These are phyloP conservation scores for Lacanobia oleracea DNA, from an alignment of 2,888 invertebrate genomes.

Conservation along the genomic window DNA sequence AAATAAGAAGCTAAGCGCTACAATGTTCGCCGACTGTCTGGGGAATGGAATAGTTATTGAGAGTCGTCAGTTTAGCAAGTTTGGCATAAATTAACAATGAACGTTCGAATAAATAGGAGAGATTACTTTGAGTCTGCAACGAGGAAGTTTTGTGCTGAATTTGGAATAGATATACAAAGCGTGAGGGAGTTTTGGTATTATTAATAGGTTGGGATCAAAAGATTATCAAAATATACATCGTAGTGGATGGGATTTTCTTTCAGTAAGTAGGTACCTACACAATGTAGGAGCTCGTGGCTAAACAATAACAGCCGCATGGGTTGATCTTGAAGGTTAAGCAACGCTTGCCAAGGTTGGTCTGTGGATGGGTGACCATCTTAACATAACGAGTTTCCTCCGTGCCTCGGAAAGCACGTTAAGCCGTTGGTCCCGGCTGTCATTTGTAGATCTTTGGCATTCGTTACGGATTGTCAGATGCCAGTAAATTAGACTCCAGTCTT, in stretches of 20 bases:
- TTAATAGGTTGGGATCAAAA: conserved; percentile 19
- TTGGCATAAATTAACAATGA: conserved; percentile 55
- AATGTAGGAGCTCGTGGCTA: too few relatives aligned
- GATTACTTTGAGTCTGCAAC: conserved; percentile 38
- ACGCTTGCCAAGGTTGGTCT: too few relatives aligned
- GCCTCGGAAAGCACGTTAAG: too few relatives aligned
- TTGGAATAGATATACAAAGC: conserved; percentile 26
- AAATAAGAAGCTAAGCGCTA: conserved; percentile 37
- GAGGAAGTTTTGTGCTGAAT: conserved; percentile 27
- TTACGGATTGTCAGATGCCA: too few relatives aligned
- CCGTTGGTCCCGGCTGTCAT: too few relatives aligned
- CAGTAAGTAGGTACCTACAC: too few relatives aligned
- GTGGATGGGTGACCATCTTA: too few relatives aligned
- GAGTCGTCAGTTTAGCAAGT: conserved; percentile 45
- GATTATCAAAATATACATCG: conserved; percentile 2
- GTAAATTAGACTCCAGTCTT: too few relatives aligned
- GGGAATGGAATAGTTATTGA: conserved; percentile 51
- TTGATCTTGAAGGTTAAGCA: too few relatives aligned
- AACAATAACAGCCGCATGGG: too few relatives aligned
- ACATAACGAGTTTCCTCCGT: too few relatives aligned
- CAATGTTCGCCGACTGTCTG: conserved; percentile 24
- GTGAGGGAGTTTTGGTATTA: conserved; percentile 8
- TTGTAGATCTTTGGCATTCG: too few relatives aligned
- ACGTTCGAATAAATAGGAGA: conserved; percentile 41
- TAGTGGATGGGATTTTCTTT: background rate